Evolutionary conservation across 2,113 vertebrate genomes (phyloP), one percentile per base, ranked within the genome.

Genomic region (Coryphaenoides rupestris): DNA sequence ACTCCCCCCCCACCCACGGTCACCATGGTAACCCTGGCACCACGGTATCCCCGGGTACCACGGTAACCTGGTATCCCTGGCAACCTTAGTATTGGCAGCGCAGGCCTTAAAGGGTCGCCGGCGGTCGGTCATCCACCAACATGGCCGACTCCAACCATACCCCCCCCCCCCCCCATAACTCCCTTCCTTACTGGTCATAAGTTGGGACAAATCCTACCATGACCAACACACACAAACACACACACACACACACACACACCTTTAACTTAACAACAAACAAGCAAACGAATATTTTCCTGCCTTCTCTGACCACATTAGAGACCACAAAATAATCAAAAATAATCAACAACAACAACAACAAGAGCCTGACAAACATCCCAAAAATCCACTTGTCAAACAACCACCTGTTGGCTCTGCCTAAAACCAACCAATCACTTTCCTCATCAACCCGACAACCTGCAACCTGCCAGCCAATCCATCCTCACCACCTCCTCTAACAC

Each of bases 311-410:
- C 67, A 80, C 68, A 60, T 50, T 54, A 63, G 16, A 56, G 77
- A 77, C 69, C 74, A 83, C 65, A 57, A 21, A n/a, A 53, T 57
- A 19, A 55, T n/a, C n/a, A n/a, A n/a, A n/a, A n/a, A n/a, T n/a
- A n/a, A n/a, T n/a, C n/a, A n/a, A n/a, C n/a, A n/a, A 9, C 9
- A 58, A 53, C 21, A 40, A 19, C 22, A 26, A 26, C 55, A 72
- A 60, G 23, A n/a, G 15, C 53, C n/a, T 23, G 58, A 21, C 50
- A 16, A 58, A n/a, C 52, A 54, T 19, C 52, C 52, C 9, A 21
- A 5, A 12, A 10, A 12, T 21, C 19, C 7, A 56, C 21, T 23
- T 57, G 16, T 45, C 60, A 46, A 64, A 47, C 65, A 13, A 50
- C 21, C 3, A 21, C 17, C 70, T 58, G 58, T 60, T 74, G 21